These are phyloP conservation scores for Cerastoderma edule DNA, from an alignment of 2,888 invertebrate genomes.

Conservation along the genomic window DNA sequence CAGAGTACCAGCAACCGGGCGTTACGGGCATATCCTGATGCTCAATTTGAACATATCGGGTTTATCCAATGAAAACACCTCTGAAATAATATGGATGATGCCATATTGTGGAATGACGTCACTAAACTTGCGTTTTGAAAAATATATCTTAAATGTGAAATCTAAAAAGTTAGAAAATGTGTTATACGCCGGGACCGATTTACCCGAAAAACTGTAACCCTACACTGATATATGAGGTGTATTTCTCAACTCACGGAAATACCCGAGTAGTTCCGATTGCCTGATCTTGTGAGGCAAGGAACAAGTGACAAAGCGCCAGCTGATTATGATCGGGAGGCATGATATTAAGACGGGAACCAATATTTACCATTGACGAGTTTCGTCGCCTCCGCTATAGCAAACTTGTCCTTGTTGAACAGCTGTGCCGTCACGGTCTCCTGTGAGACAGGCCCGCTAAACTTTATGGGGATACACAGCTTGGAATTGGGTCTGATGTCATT, in stretches of 20 bases:
- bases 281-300: neutral
- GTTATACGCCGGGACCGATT: too few relatives aligned
- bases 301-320: neutral
- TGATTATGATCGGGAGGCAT: neutral
- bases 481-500: slow-evolving; percentile 14
- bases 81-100: too few relatives aligned
- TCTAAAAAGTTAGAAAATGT: too few relatives aligned
- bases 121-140: too few relatives aligned
- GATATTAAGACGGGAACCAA: neutral
- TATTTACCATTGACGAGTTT: neutral
- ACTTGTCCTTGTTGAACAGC: neutral
- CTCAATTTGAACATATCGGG: too few relatives aligned
- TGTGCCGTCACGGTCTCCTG: slow-evolving; percentile 21
- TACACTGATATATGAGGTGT: neutral
- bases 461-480: slow-evolving; percentile 13
- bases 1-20: too few relatives aligned
- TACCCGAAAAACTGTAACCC: neutral
- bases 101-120: too few relatives aligned
- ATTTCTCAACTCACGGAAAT: too few relatives aligned
- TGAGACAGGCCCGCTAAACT: slow-evolving; percentile 12
- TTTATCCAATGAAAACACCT: too few relatives aligned
- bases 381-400: neutral
- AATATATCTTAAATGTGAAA: too few relatives aligned
- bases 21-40: too few relatives aligned
- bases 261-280: too few relatives aligned